Conservation (phyloP, 2,888 invertebrate genomes). For the Allygus modestus region DNA sequence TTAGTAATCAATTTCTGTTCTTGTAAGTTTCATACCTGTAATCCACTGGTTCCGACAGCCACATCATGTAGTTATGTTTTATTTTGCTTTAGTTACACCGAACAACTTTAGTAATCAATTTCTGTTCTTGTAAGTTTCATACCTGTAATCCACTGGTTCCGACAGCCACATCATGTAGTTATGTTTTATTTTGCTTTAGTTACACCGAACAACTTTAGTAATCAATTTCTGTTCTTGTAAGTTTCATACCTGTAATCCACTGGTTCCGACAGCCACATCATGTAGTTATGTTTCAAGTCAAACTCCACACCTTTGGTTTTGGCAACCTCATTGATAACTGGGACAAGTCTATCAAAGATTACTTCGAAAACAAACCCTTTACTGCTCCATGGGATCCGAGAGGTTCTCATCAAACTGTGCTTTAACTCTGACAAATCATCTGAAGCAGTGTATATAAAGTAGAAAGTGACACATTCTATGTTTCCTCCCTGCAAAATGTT, state of each 20-base stretch:
- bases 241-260: background rate
- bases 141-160: no score
- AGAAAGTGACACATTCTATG: background rate
- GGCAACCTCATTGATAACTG: background rate
- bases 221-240: no score
- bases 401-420: background rate
- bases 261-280: conserved; percentile 3
- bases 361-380: background rate
- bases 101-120: no score
- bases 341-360: background rate
- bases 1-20: no score
- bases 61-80: background rate
- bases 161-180: no score
- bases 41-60: background rate
- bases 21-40: background rate
- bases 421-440: background rate
- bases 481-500: background rate
- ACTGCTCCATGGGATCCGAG: background rate
- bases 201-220: no score
- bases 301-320: background rate
- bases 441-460: conserved; percentile 10
- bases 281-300: background rate
- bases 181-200: no score
- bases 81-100: no score
- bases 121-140: no score